phyloP scores from a whole-genome alignment of 2,797 vertebrate genomes.

The Choloepus didactylus region DNA sequence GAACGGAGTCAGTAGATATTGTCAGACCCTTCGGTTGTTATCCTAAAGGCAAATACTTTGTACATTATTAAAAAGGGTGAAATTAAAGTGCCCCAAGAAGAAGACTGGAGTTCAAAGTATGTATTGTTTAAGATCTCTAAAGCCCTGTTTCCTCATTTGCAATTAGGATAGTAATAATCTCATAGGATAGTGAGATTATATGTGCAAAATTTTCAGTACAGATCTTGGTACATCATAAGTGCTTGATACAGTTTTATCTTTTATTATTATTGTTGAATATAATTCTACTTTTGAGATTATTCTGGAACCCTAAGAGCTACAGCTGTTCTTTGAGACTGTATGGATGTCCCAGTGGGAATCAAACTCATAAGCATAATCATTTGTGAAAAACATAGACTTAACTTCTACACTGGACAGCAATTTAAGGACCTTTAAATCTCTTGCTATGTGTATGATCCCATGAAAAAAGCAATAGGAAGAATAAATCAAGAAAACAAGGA shows the following conservation, averaged over 20 bases:
- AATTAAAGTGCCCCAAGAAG: background rate
- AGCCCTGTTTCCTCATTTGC: too few species aligned
- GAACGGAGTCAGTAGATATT: rapidly evolving
- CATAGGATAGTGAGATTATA: background rate
- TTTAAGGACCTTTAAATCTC: background rate
- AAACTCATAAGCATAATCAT: too few species aligned
- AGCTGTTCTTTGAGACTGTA: too few species aligned
- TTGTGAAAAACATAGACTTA: background rate
- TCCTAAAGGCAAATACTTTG: background rate
- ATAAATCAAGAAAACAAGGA: background rate
- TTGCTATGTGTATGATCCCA: background rate
- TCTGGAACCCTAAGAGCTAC: background rate
- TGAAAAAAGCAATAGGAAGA: background rate
- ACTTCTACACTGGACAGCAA: conserved; percentile 26
- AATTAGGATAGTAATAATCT: background rate
- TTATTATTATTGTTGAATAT: background rate
- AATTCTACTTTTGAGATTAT: background rate
- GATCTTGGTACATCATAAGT: background rate
- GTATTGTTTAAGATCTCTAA: too few species aligned
- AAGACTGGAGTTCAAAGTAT: background rate
- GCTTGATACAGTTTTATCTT: background rate
- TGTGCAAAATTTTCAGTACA: background rate
- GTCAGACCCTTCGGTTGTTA: rapidly evolving
- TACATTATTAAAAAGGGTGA: background rate
- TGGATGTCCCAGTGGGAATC: background rate